phyloP scores from a whole-genome alignment of 2,797 vertebrate genomes.

The Cyclopterus lumpus region DNA sequence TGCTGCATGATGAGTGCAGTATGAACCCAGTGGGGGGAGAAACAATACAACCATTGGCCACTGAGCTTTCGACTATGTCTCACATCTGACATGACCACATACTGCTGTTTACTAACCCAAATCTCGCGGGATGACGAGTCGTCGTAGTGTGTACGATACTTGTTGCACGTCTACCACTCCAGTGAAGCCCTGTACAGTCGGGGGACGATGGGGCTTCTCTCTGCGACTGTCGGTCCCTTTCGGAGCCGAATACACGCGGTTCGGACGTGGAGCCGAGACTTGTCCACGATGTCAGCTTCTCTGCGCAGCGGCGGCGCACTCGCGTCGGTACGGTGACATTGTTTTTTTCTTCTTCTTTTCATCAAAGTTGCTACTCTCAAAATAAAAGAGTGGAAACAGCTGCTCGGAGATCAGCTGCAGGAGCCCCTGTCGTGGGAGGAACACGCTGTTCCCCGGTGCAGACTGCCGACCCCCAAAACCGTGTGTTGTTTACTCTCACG shows the following conservation, averaged over 20 bases:
- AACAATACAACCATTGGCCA: background rate
- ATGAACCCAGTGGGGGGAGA: background rate
- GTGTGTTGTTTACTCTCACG: slow-evolving; percentile 22
- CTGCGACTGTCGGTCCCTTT: slow-evolving; percentile 35
- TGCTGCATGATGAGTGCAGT: background rate
- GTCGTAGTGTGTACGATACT: accelerated
- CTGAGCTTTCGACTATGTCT: background rate
- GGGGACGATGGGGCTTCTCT: slow-evolving; percentile 59
- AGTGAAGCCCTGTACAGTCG: background rate
- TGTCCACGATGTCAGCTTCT: slow-evolving; percentile 33
- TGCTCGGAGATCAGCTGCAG: background rate
- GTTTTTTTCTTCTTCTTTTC: slow-evolving; percentile 9
- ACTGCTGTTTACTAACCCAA: background rate
- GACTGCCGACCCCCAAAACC: background rate
- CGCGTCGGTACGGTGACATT: slow-evolving; percentile 49
- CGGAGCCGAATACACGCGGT: slow-evolving; percentile 49
- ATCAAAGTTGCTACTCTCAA: background rate
- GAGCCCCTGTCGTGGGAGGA: slow-evolving; percentile 7
- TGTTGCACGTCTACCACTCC: background rate
- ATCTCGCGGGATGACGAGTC: slow-evolving; percentile 43
- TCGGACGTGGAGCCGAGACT: slow-evolving; percentile 52
- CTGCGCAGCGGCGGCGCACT: slow-evolving; percentile 3
- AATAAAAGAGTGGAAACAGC: background rate
- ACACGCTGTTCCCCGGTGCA: slow-evolving; percentile 38
- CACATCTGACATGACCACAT: background rate